phyloP scores from a whole-genome alignment of 2,113 vertebrate species.

The Prunella fulvescens region DNA sequence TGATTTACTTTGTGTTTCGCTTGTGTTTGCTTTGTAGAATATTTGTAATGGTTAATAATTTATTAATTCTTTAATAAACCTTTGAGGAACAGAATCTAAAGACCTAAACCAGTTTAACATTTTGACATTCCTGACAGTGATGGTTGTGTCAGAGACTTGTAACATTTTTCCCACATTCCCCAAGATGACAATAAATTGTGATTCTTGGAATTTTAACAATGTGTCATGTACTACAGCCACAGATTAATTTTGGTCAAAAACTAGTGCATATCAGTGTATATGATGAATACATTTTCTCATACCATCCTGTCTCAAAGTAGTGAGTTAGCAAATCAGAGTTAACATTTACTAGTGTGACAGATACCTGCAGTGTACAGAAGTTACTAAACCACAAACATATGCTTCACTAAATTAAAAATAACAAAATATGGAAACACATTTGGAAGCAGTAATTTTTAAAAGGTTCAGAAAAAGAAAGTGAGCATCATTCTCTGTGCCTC shows the following conservation, averaged over 20 bases:
- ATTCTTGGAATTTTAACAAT: not conserved
- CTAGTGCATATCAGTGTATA: rapidly evolving
- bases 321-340: not conserved
- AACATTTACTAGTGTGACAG: not conserved
- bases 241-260: not conserved
- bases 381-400: not conserved
- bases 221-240: not conserved
- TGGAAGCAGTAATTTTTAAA: not conserved
- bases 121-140: not conserved
- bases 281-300: not conserved
- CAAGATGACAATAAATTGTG: not conserved
- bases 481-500: not conserved
- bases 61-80: not conserved
- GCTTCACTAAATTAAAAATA: not conserved
- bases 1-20: not conserved
- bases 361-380: not conserved
- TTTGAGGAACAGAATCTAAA: not conserved
- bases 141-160: not conserved
- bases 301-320: not conserved
- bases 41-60: not conserved
- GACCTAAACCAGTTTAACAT: not conserved
- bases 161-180: not conserved
- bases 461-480: not conserved
- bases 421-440: not conserved
- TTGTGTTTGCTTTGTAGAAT: not conserved